Conservation (phyloP, 2,797 vertebrate species). For the Scyliorhinus canicula region DNA sequence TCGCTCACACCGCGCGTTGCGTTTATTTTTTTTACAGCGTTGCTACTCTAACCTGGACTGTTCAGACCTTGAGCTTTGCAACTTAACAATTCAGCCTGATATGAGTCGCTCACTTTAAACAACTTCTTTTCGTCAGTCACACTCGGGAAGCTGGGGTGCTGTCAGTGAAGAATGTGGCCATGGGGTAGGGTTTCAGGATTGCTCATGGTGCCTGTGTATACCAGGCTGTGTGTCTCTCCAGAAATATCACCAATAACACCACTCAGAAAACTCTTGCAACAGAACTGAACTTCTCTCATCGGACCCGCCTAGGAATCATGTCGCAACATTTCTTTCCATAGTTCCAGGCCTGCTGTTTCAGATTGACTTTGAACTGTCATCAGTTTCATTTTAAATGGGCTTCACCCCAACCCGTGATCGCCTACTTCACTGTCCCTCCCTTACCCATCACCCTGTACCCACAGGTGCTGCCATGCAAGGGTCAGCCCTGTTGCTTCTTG, state of each 20-base stretch:
- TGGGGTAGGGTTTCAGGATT: neutral
- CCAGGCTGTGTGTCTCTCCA: neutral
- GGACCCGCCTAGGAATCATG: neutral
- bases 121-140: neutral
- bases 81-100: neutral
- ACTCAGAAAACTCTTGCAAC: neutral
- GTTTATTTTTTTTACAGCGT: neutral
- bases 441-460: neutral
- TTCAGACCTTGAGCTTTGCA: neutral
- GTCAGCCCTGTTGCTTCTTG: neutral
- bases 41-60: neutral
- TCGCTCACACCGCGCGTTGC: no score
- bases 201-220: neutral
- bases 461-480: neutral
- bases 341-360: neutral
- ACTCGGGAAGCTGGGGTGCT: neutral
- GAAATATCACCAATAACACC: neutral
- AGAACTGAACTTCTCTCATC: neutral
- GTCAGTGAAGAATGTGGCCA: neutral
- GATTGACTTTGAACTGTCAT: neutral
- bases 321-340: neutral
- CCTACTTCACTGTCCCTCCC: neutral
- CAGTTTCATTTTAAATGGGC: neutral
- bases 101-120: neutral
- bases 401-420: neutral